These are phyloP conservation scores for Lagodon rhomboides DNA, from an alignment of 2,797 vertebrate species.

Conservation along the genomic window DNA sequence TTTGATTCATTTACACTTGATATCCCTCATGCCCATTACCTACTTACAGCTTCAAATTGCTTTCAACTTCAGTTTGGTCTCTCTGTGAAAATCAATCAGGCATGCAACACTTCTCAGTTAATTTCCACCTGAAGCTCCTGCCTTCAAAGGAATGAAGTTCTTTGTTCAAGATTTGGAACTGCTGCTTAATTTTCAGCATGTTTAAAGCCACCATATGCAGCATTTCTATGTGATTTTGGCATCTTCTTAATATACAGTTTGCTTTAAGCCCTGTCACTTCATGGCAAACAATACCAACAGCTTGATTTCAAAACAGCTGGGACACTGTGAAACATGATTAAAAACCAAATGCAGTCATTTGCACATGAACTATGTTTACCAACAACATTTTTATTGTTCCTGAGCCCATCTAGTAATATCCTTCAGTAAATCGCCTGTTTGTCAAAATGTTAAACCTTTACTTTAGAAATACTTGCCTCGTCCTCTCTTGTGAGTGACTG, in stretches of 20 bases:
- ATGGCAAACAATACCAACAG: too few relatives aligned
- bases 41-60: slow-evolving; percentile 36
- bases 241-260: neutral
- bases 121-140: slow-evolving; percentile 1
- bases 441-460: too few relatives aligned
- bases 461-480: too few relatives aligned
- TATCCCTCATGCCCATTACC: slow-evolving; percentile 28
- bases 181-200: neutral
- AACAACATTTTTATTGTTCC: too few relatives aligned
- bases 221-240: neutral
- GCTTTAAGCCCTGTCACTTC: too few relatives aligned
- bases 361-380: too few relatives aligned
- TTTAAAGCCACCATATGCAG: neutral
- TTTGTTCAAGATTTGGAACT: neutral
- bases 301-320: too few relatives aligned
- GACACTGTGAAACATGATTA: too few relatives aligned
- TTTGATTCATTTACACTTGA: slow-evolving; percentile 38
- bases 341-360: too few relatives aligned
- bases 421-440: too few relatives aligned
- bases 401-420: too few relatives aligned
- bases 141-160: neutral
- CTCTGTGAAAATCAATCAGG: slow-evolving; percentile 36
- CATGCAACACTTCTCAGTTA: slow-evolving; percentile 1
- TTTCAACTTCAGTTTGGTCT: slow-evolving; percentile 42
- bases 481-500: too few relatives aligned